Conservation (phyloP, 2,888 invertebrate species). For the Heliconius hortense region DNA sequence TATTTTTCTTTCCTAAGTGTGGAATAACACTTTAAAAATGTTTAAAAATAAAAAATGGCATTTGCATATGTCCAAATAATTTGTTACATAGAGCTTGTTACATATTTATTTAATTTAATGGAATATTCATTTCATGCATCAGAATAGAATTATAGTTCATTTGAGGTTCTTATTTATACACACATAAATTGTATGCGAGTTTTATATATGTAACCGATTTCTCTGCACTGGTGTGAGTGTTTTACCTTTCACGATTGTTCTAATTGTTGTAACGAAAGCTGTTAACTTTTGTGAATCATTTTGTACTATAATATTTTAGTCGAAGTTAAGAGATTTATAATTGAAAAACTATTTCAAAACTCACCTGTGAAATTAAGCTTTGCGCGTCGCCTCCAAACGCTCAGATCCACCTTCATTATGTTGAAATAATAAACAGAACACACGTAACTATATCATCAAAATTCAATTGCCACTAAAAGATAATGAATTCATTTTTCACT, state of each 20-base stretch:
- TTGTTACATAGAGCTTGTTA: too few species aligned
- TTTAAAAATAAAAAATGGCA: too few species aligned
- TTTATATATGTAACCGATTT: conserved; percentile 31
- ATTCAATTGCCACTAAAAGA: conserved; percentile 28
- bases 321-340: neutral
- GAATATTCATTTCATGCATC: too few species aligned
- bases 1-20: too few species aligned
- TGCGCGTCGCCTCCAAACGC: conserved; percentile 67
- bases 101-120: too few species aligned
- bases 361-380: conserved; percentile 69
- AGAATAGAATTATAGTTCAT: too few species aligned
- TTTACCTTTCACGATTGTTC: conserved; percentile 35
- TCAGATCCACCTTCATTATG: conserved; percentile 73
- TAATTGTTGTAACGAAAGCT: conserved; percentile 13
- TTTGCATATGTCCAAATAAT: too few species aligned
- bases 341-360: conserved; percentile 35
- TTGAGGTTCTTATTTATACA: neutral
- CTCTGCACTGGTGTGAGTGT: conserved; percentile 26
- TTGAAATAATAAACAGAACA: conserved; percentile 66
- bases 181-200: neutral
- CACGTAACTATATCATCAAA: conserved; percentile 42
- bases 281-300: neutral
- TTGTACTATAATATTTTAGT: neutral
- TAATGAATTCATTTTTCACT: conserved; percentile 52
- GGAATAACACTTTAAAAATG: too few species aligned